Conservation (phyloP, 2,888 invertebrate species). For the Limnephilus marmoratus region DNA sequence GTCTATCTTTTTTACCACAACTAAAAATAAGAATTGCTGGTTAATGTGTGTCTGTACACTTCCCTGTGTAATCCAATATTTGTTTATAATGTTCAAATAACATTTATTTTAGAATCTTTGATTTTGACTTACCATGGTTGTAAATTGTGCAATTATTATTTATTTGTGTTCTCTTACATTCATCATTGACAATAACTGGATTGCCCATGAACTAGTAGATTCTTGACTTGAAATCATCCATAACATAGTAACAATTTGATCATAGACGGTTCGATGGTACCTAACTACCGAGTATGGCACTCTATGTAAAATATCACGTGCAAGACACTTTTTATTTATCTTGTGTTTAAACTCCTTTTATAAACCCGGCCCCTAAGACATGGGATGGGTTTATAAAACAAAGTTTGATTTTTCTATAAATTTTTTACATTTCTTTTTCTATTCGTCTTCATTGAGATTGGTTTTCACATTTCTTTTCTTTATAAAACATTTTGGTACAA, state of each 20-base stretch:
- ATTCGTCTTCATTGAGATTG: not conserved
- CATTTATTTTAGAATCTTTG: not conserved
- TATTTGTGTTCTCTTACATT: not conserved
- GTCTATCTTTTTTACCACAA: too few species aligned
- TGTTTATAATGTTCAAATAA: not conserved
- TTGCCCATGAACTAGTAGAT: not conserved
- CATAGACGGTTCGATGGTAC: not conserved
- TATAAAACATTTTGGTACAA: conserved; percentile 53
- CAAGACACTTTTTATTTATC: not conserved
- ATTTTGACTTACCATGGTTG: not conserved
- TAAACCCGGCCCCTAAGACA: not conserved
- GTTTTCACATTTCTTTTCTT: conserved; percentile 23
- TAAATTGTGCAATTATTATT: not conserved
- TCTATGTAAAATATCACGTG: not conserved
- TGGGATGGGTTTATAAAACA: not conserved
- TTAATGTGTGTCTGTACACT: too few species aligned
- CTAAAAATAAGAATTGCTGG: too few species aligned
- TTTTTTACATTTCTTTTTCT: not conserved
- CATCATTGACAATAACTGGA: not conserved
- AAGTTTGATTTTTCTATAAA: not conserved
- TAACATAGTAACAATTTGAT: not conserved
- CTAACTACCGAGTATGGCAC: not conserved
- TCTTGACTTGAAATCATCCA: not conserved
- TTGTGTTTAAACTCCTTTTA: not conserved
- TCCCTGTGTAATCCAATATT: not conserved